These are phyloP conservation scores for Cirrhinus molitorella DNA, from an alignment of 2,797 vertebrate species.

Conservation along the genomic window DNA sequence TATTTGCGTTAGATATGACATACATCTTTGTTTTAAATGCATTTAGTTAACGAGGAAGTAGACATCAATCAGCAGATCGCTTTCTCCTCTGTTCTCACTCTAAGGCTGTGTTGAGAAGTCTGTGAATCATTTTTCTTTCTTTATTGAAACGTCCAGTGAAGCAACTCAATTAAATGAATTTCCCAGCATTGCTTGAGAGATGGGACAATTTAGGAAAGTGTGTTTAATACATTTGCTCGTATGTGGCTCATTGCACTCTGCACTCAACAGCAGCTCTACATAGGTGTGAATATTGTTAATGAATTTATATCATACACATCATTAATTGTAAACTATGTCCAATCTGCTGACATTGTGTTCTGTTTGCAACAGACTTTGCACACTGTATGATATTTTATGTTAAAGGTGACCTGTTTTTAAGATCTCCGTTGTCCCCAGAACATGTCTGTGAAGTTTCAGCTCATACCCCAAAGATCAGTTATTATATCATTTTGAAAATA, in stretches of 20 bases:
- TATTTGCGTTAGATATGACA: not conserved
- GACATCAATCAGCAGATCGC: not conserved
- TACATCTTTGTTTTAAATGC: not conserved
- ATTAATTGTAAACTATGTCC: constrained; percentile 3
- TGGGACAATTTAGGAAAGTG: not conserved
- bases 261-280: not conserved
- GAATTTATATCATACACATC: not conserved
- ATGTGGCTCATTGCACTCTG: not conserved
- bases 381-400: not conserved
- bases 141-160: not conserved
- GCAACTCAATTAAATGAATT: not conserved
- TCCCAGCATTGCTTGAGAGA: constrained; percentile 6
- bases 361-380: not conserved
- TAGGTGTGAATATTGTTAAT: not conserved
- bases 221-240: not conserved
- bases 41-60: not conserved
- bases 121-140: not conserved
- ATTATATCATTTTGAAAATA: too few relatives aligned
- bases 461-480: too few relatives aligned
- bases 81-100: not conserved
- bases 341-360: constrained; percentile 1
- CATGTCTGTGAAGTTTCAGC: too few relatives aligned
- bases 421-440: too few relatives aligned
- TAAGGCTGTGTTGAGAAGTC: not conserved
- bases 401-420: too few relatives aligned